These are phyloP conservation scores for Prenolepis imparis DNA, from an alignment of 2,888 invertebrate species.

Conservation along the genomic window DNA sequence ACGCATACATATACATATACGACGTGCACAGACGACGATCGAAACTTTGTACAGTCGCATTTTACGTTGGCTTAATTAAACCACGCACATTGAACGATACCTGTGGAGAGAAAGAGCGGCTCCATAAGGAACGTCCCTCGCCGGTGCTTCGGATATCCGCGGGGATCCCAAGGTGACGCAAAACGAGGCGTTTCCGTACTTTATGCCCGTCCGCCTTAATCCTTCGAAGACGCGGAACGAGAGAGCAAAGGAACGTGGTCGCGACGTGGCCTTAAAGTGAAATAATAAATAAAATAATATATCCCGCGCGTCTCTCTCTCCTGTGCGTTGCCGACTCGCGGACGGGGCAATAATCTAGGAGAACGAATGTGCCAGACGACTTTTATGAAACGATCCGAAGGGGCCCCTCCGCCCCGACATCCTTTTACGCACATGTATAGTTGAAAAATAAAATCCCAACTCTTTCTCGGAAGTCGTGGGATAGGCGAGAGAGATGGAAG, in stretches of 20 bases:
- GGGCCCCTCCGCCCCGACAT: constrained; percentile 63
- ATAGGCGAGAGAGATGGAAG: constrained; percentile 63
- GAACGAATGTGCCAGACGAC: constrained; percentile 86
- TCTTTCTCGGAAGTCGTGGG: constrained; percentile 71
- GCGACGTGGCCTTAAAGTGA: constrained; percentile 59
- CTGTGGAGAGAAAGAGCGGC: constrained; percentile 18
- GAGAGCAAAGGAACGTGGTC: not conserved
- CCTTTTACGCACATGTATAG: constrained; percentile 64
- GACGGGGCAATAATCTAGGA: constrained; percentile 83
- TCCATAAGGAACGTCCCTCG: constrained; percentile 31
- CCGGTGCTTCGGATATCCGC: constrained; percentile 41
- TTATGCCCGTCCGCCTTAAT: constrained; percentile 71
- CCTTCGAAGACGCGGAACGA: constrained; percentile 52
- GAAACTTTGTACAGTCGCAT: constrained; percentile 51
- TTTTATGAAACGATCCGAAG: constrained; percentile 84
- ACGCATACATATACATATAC: not conserved
- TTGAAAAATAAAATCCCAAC: constrained; percentile 83
- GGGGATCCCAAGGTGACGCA: constrained; percentile 60
- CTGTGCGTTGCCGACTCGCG: constrained; percentile 70
- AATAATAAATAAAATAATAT: constrained; percentile 79
- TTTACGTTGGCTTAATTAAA: constrained; percentile 68
- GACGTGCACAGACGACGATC: constrained; percentile 29
- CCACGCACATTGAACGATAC: constrained; percentile 46
- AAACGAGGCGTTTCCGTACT: constrained; percentile 64
- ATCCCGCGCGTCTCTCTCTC: constrained; percentile 52